Evolutionary conservation across 2,113 vertebrate genomes (phyloP).

Genomic region (Otus sunia): DNA sequence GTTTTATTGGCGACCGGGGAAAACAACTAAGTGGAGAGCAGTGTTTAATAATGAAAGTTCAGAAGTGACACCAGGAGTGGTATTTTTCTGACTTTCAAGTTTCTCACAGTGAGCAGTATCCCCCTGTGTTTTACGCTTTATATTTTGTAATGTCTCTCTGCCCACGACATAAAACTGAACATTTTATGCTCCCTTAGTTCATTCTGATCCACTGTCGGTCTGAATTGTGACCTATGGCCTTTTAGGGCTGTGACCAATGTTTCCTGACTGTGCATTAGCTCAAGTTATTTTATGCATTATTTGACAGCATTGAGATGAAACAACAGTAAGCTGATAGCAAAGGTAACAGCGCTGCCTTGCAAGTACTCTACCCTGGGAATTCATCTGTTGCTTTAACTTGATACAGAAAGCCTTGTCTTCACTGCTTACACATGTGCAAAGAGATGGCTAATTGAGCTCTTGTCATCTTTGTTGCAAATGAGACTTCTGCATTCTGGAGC

Average conservation of each 20-base stretch:
- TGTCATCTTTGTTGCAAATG: constrained; percentile 1
- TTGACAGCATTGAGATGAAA: not conserved
- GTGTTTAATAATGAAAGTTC: not conserved
- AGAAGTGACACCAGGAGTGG: not conserved
- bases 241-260: not conserved
- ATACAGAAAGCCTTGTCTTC: not conserved
- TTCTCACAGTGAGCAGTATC: not conserved
- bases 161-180: not conserved
- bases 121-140: not conserved
- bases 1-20: not conserved
- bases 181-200: not conserved
- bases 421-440: not conserved
- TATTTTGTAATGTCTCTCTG: not conserved
- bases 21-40: not conserved
- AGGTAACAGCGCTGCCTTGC: not conserved
- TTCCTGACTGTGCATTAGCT: not conserved
- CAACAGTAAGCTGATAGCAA: not conserved
- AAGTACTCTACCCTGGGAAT: not conserved
- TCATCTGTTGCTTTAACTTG: not conserved
- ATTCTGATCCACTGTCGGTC: not conserved
- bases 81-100: not conserved
- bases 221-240: not conserved
- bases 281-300: not conserved
- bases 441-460: constrained; percentile 11
- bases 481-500: not conserved